Base-by-base conservation (phyloP, 2,113 vertebrate species). In the Poeciliopsis prolifica region DNA sequence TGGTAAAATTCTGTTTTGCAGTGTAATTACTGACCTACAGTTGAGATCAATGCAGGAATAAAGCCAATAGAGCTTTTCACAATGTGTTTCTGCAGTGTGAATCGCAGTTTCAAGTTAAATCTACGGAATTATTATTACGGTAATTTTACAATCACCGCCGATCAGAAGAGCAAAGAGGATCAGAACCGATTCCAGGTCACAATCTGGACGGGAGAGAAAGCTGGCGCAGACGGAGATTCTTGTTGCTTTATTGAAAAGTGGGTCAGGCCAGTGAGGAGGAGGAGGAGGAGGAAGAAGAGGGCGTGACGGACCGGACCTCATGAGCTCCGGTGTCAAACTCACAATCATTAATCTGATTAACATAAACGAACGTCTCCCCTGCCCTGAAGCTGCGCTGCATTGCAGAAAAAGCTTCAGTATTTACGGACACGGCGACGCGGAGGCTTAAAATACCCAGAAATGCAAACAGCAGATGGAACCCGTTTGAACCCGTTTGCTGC, bases 281-380 rank as follows among this genome's bases (percentile, higher is more conserved):
- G 61, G 74, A 29, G 30, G 30, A 75, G 67, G 62, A 72, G 83
- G 80, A 75, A 51, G 82, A 79, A 72, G 64, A n/a, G 65, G 37
- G 69, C 28, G 61, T 29, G 81, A 75, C 40, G 29, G 58, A 82
- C 84, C 68, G 89, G 89, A 86, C 83, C 85, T 78, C 77, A 78
- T 92, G 93, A 93, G 84, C 91, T 80, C 31, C 81, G 44, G 74
- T 94, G 89, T 89, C 90, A 88, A 93, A 85, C 85, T 89, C 83
- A 60, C 61, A 7, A 68, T 81, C 91, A 93, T 92, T 94, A 94
- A 94, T 92, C 90, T 90, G 89, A 93, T 94, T 92, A 94, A 90
- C 91, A 89, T 88, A 91, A 80, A 89, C 72, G 85, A 87, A 82
- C 83, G 74, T 85, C 70, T 80, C 60, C 81, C 83, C 82, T 44